These are phyloP conservation scores for Rhyacophila brunnea DNA, from an alignment of 1,140 invertebrate genomes.

Conservation along the genomic window DNA sequence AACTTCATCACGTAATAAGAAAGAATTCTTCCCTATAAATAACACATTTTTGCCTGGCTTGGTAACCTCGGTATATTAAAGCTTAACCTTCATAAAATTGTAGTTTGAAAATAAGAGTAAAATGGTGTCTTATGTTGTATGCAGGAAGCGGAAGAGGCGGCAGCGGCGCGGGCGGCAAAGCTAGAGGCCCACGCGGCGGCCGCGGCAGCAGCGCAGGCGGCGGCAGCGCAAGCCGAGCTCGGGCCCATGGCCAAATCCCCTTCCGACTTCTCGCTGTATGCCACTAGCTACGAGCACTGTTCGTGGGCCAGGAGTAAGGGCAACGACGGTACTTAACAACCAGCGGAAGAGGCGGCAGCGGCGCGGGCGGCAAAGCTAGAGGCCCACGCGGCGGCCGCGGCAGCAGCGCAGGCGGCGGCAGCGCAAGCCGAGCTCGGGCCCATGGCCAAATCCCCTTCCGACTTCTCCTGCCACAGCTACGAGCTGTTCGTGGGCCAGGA, in stretches of 20 bases:
- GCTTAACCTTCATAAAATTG: no score
- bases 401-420: conserved; percentile 60
- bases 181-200: conserved; percentile 65
- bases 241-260: conserved; percentile 76
- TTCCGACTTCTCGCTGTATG: conserved; percentile 83
- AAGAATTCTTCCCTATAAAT: no score
- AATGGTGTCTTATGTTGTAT: background rate
- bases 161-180: conserved; percentile 70
- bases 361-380: conserved; percentile 67
- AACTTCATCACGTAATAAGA: no score
- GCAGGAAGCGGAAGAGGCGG: conserved; percentile 81
- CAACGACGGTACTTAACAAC: conserved; percentile 82
- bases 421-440: conserved; percentile 57
- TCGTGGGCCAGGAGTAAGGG: conserved; percentile 83
- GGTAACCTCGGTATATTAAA: no score
- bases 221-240: conserved; percentile 57
- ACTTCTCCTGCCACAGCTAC: conserved; percentile 86
- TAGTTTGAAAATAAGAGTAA: no score
- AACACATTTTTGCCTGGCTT: no score
- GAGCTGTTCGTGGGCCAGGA: conserved; percentile 86
- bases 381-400: conserved; percentile 55
- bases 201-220: conserved; percentile 58
- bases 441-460: conserved; percentile 81
- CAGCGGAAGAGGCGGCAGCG: conserved; percentile 88
- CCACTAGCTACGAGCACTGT: conserved; percentile 86